Conservation (phyloP, 2,888 invertebrate genomes). For the Nematopogon swammerdamellus region DNA sequence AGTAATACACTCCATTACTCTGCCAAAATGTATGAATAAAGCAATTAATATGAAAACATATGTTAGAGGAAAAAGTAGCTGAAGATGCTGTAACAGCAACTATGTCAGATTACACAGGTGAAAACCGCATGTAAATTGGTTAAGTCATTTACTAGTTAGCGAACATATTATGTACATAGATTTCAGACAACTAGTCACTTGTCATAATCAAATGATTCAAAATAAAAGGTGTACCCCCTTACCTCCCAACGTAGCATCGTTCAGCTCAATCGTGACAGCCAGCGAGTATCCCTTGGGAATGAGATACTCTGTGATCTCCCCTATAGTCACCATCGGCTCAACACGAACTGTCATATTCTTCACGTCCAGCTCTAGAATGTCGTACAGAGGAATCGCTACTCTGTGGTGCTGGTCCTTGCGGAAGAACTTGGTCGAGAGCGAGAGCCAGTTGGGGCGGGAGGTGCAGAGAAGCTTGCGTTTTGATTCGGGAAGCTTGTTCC, state of each 20-base stretch:
- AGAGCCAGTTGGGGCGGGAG: slow-evolving; percentile 66
- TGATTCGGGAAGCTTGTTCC: slow-evolving; percentile 43
- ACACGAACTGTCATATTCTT: slow-evolving; percentile 56
- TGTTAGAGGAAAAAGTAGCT: no score
- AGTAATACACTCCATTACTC: no score
- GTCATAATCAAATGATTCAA: no score
- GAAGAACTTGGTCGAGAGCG: slow-evolving; percentile 65
- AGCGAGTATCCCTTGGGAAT: slow-evolving; percentile 65
- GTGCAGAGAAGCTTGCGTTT: slow-evolving; percentile 60
- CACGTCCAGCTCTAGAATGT: slow-evolving; percentile 59
- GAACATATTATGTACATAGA: no score
- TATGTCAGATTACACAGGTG: no score
- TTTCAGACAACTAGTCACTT: no score
- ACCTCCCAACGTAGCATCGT: slow-evolving; percentile 67
- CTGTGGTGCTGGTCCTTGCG: slow-evolving; percentile 61
- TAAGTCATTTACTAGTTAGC: no score
- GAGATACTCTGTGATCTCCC: slow-evolving; percentile 60
- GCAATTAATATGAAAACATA: no score
- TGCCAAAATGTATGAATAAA: no score
- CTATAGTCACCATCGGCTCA: slow-evolving; percentile 66
- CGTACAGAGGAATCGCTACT: slow-evolving; percentile 61
- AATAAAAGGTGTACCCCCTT: slow-evolving; percentile 2
- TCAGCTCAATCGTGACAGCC: slow-evolving; percentile 65
- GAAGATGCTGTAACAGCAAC: no score
- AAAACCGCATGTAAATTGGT: no score